Base-by-base conservation (phyloP, 2,113 vertebrate species). In the Rhinoderma darwinii region DNA sequence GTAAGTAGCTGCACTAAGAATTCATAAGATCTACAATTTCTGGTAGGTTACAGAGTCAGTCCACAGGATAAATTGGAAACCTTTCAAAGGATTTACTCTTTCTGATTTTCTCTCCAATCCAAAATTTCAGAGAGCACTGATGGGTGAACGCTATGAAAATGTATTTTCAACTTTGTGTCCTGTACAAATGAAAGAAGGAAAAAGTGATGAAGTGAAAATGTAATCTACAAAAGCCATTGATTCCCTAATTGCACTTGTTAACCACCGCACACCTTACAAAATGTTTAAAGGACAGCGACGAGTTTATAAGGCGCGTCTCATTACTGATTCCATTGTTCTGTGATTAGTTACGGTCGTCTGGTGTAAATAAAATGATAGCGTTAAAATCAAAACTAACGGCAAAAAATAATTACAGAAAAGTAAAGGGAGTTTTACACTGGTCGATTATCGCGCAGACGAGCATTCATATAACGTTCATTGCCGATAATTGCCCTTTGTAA, bases 201-300 rank as follows among this genome's bases (percentile, higher is more conserved):
- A 63, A 81, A 82, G 79, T 44, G 79, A 82, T 66, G 79, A 12
- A 63, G 68, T 54, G 44, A 84, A 41, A 56, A 84, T 72, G 68
- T 74, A 74, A 84, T 54, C 44, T 72, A 15, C 63, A 54, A 25
- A 66, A 86, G 75, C 41, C 61, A 86, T 86, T 86, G 74, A 79
- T 86, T 86, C 77, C 77, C 43, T 86, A 86, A 86, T 86, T 78
- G 74, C 74, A 44, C 54, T 84, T 20, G 56, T 86, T 86, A 78
- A 63, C 77, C 54, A 47, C n/a, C n/a, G n/a, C n/a, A 18, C 30
- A 47, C 73, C 73, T 85, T 63, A 77, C 73, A 66, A n/a, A 43
- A 32, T 25, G 83, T 27, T 50, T 61, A 84, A 83, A 76, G 72
- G 72, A 30, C 73, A 35, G 44, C 9, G 18, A 39, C 27, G 61